Evolutionary conservation across 1,140 invertebrate species (phyloP).

Genomic region (Akabosia matsudoensis): DNA sequence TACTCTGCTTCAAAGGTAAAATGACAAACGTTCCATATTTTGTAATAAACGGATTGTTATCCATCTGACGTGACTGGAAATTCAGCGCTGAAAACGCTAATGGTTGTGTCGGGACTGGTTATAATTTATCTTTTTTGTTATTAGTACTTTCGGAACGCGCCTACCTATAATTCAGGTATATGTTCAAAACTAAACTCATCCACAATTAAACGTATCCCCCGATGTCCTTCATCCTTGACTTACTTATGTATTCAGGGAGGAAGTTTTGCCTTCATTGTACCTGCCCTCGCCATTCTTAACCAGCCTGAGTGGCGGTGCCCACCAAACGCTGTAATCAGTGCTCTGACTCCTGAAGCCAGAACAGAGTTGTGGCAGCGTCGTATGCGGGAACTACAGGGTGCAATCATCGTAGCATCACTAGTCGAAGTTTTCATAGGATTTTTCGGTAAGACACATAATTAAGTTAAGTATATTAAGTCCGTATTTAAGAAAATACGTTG

Average conservation of each 20-base stretch:
- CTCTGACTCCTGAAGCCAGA: conserved; percentile 43
- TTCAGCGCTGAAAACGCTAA: no score
- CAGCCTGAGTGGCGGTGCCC: conserved; percentile 55
- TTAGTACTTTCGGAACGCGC: conserved; percentile 37
- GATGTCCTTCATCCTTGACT: no score
- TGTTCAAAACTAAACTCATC: neutral
- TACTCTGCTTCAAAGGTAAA: conserved; percentile 44
- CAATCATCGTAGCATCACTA: conserved; percentile 55
- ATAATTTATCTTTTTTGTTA: no score
- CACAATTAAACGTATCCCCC: no score
- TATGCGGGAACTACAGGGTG: conserved; percentile 57
- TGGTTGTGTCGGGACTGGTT: no score
- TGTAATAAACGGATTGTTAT: no score
- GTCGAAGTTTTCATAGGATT: conserved; percentile 57
- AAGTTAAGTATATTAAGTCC: no score
- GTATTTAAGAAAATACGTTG: no score
- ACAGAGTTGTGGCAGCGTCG: conserved; percentile 54
- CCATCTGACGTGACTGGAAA: no score
- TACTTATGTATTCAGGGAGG: conserved; percentile 52
- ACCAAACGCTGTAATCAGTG: conserved; percentile 26
- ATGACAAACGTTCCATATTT: no score
- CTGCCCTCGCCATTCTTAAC: conserved; percentile 55
- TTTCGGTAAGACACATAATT: conserved; percentile 49
- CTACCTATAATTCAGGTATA: conserved; percentile 43
- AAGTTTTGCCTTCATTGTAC: conserved; percentile 56